Evolutionary conservation across 2,888 invertebrate species (phyloP), one percentile per base, ranked within the genome.

Genomic region (Himalopsyche tibetana): DNA sequence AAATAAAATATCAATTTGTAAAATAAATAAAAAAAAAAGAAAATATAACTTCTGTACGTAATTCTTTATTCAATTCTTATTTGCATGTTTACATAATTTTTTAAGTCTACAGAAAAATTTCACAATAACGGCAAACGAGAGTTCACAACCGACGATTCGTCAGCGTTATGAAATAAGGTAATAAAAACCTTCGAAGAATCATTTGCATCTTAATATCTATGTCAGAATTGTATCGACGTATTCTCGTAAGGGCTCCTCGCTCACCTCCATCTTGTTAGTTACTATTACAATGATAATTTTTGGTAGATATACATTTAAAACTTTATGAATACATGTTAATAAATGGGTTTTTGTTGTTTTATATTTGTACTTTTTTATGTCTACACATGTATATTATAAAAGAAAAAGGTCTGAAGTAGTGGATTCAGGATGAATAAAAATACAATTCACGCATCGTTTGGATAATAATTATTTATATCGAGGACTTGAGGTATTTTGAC

Each of bases 231-330:
- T 74, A 74, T 74, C 4, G 36, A 74, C 36, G 19, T 11, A 36
- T 36, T 63, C 63, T 28, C 19, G 82, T 83, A 83, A 83, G 69
- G 83, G 74, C 83, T 40, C 83, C 83, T n/a, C 51, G 81, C 19
- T 56, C 69, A 15, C 56, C 51, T 45, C 42, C 80, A 28, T 87
- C n/a, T 51, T 87, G 87, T 87, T 87, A 87, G 87, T 87, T 80
- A 69, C 84, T 83, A 86, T 85, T 87, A 87, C 83, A 83, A 84
- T 80, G 82, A 87, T 87, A 87, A 87, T 87, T 87, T 87, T 87
- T 87, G 87, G 87, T 87, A 84, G 84, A 84, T 74, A 80, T 87
- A 86, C 84, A 86, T 80, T 74, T 74, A 74, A 82, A 84, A 55
- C 83, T 85, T 87, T 87, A 87, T 74, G 84, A 83, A 80, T 85